Evolutionary conservation across 1,140 invertebrate species (phyloP), one percentile per base, ranked within the genome.

Genomic region (Drosophila sechellia): DNA sequence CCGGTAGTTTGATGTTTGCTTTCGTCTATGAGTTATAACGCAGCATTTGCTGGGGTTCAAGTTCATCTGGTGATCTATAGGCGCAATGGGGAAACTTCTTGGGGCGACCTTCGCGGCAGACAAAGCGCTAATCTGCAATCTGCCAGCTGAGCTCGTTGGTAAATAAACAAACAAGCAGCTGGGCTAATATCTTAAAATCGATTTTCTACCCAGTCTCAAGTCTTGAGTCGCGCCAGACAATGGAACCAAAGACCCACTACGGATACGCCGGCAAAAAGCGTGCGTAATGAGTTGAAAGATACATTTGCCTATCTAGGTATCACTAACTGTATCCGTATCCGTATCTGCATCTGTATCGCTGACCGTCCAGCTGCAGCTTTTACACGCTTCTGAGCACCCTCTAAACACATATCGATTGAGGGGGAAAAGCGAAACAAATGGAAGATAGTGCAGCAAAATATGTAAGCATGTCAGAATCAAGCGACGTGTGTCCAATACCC

Each of bases 401-500:
- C 83, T 81, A 81, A 63, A 43, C 45, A 46, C 45, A 49, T 72
- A 89, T 89, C 84, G 81, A 87, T 87, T 75, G 63, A 73, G 81
- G 27, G 11, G 45, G 17, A 74, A 76, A 48, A 53, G 12, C n/a
- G 35, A 31, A 66, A 17, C 59, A 65, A 53, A n/a, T 66, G 45
- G 53, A 48, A 73, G 59, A 60, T 31, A 31, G 31, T 31, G 31
- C 3, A 31, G 76, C 53, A 58, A 70, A 84, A 77, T 85, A 85
- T 85, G 77, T 77, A 85, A 81, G 73, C 77, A 81, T 81, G 77
- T 77, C 66, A 86, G 83, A 81, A 89, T 65, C 55, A 37, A 79
- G 57, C 43, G 54, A 40, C 74, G 57, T 87, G 83, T 81, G 79
- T 89, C 70, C 69, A 87, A 87, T 81, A 89, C 84, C 71, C 70